Conservation (phyloP, 53 echinoderm and acorn worm species). For the Luidia sarsii region DNA sequence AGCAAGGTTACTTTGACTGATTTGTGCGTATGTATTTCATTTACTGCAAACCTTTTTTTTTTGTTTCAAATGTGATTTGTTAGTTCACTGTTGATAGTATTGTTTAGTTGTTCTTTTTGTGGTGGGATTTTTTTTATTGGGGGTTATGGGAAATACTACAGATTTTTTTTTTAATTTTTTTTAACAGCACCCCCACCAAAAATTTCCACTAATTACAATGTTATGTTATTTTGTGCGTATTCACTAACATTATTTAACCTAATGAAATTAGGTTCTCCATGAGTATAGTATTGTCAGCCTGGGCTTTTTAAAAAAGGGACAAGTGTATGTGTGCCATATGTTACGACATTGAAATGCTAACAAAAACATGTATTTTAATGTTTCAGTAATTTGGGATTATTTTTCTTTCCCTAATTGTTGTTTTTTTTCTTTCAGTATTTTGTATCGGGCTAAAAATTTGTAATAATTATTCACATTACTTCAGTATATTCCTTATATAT, state of each 20-base stretch:
- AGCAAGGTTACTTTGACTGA: too few relatives aligned
- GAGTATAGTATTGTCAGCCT: not conserved
- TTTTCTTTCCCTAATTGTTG: not conserved
- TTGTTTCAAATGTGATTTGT: too few relatives aligned
- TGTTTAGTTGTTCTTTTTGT: not conserved
- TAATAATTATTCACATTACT: conserved; percentile 23
- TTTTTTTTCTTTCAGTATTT: conserved; percentile 36
- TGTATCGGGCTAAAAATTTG: conserved; percentile 34
- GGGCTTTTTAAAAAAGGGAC: conserved; percentile 10
- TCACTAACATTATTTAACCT: conserved; percentile 2
- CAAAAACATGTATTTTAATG: too few relatives aligned
- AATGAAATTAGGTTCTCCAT: conserved; percentile 35
- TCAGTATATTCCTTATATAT: conserved; percentile 9
- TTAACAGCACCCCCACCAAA: not conserved
- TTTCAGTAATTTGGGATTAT: not conserved
- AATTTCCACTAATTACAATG: too few relatives aligned
- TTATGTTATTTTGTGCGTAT: not conserved
- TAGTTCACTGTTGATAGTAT: too few relatives aligned
- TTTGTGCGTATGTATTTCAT: too few relatives aligned
- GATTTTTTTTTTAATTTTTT: not conserved
- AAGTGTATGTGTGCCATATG: conserved; percentile 32
- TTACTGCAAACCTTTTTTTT: too few relatives aligned
- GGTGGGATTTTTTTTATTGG: not conserved
- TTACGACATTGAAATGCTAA: conserved; percentile 22
- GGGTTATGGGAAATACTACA: not conserved